These are phyloP conservation scores for Aphaenogaster ashmeadi DNA, from an alignment of 1,140 invertebrate genomes.

Conservation along the genomic window DNA sequence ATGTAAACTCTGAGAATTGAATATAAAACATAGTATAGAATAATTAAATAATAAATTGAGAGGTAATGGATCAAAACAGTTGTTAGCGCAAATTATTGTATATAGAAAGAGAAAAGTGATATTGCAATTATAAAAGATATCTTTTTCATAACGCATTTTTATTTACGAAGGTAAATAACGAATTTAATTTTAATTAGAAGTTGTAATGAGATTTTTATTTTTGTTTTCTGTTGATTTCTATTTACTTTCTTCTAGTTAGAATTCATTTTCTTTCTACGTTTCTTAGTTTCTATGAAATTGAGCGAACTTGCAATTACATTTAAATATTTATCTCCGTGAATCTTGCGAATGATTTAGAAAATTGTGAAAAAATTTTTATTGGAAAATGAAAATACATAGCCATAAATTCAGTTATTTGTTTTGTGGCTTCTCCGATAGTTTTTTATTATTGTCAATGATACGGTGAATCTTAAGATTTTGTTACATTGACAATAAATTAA, in stretches of 20 bases:
- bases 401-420: not conserved
- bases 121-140: not conserved
- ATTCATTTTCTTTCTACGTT: conserved; percentile 4
- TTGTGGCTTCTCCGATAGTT: not conserved
- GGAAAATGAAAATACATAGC: not conserved
- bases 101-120: not conserved
- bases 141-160: not conserved
- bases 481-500: not conserved
- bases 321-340: not conserved
- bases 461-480: not conserved
- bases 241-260: not conserved
- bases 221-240: not conserved
- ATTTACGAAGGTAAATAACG: not conserved
- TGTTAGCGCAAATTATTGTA: not conserved
- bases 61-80: not conserved
- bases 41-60: conserved; percentile 11
- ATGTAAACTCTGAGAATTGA: not conserved
- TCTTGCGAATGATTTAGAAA: not conserved
- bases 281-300: not conserved
- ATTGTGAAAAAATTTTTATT: not conserved
- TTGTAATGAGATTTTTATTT: not conserved
- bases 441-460: not conserved
- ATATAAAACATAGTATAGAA: not conserved
- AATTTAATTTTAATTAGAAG: conserved; percentile 15
- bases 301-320: not conserved